Evolutionary conservation across 2,797 vertebrate species (phyloP), one percentile per base, ranked within the genome.

Genomic region (Parambassis ranga): DNA sequence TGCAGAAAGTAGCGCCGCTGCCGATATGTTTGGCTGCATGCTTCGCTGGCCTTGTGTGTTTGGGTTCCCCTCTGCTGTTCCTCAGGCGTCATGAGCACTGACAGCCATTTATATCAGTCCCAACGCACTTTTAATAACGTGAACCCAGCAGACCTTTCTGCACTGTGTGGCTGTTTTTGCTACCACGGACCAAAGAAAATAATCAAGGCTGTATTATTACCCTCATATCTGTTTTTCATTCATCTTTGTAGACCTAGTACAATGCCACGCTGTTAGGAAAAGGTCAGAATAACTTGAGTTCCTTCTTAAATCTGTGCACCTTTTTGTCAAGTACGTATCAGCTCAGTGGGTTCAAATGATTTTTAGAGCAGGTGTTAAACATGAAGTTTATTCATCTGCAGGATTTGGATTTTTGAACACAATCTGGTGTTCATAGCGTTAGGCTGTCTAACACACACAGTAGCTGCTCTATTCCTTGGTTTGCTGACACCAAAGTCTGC

Each of bases 131-230:
- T 77, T 87, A 86, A 86, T 89, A 83, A 81, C 30, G 66, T 66
- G 26, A 77, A 74, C 64, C 66, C 56, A 7, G 41, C 53, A 5
- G 44, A 51, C 39, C 6, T 15, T 69, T 51, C 56, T 4, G 8
- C 49, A 41, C 47, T 13, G 0, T 48, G 39, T 62, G 66, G 59
- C 37, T 61, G 76, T 57, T 83, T 87, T 82, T 81, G 74, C 78
- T 79, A 48, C 85, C 18, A 60, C 22, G 75, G 52, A 84, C 80
- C 86, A 91, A 89, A 61, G 76, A 81, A 90, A 89, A 87, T 71
- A 89, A 89, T 77, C 83, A 24, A 22, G 39, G 53, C 41, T 6
- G 49, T 81, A 69, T 77, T 80, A 76, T 81, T 79, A 67, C 71
- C 66, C 66, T 70, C 72, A 64, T 73, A 83, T 84, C 75, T 85